phyloP scores from a whole-genome alignment of 2,113 vertebrate genomes.

The Thunnus thynnus region DNA sequence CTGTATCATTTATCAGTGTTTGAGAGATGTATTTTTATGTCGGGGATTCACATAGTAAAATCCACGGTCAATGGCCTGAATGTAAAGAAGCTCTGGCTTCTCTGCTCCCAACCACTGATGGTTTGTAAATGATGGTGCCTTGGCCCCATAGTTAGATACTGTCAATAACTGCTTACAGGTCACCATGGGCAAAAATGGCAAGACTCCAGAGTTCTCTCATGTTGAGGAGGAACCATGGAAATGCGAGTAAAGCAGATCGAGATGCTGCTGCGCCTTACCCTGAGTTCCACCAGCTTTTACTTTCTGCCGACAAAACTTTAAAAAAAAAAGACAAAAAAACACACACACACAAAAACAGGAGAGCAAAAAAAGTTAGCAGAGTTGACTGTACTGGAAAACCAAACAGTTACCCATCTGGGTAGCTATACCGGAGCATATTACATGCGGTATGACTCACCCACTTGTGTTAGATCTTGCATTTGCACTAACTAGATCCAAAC shows the following conservation, averaged over 20 bases:
- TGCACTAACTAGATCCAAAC: constrained; percentile 45
- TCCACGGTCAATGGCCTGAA: constrained; percentile 47
- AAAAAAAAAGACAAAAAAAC: constrained; percentile 37
- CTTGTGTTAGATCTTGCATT: constrained; percentile 27
- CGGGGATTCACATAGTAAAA: constrained; percentile 29
- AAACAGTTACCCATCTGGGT: constrained; percentile 18
- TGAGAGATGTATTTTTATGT: constrained; percentile 20
- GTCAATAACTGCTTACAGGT: constrained; percentile 96
- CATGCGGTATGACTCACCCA: constrained; percentile 16
- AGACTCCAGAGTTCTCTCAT: constrained; percentile 91
- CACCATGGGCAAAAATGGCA: constrained; percentile 94
- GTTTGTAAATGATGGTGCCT: constrained; percentile 79
- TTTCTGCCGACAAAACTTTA: constrained; percentile 59
- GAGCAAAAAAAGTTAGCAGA: constrained; percentile 28
- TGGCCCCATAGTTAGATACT: constrained; percentile 87
- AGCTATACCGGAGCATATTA: constrained; percentile 22
- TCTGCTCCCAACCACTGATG: constrained; percentile 79
- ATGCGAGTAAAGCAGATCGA: constrained; percentile 88
- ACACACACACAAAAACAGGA: constrained; percentile 22
- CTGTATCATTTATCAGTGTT: constrained; percentile 23
- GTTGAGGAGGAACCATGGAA: constrained; percentile 96
- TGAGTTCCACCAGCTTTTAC: constrained; percentile 83
- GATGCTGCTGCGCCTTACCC: constrained; percentile 86
- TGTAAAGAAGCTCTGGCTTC: constrained; percentile 74
- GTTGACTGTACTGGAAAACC: constrained; percentile 32